These are phyloP conservation scores for Palythoa grandiflora DNA, from an alignment of 92 coral and sea anemone species.

Conservation along the genomic window DNA sequence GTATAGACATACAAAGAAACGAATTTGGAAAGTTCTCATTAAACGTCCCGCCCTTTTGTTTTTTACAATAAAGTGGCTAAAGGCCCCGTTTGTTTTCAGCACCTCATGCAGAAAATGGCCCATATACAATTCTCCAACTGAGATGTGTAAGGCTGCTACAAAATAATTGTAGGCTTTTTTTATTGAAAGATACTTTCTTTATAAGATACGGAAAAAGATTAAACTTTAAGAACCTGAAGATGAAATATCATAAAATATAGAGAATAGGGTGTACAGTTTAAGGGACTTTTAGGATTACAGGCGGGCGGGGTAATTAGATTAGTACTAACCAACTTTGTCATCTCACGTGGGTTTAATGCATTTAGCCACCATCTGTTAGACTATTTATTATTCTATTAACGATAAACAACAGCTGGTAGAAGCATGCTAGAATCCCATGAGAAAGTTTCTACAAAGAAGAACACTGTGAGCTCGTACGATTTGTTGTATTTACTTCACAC, in stretches of 20 bases:
- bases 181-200: neutral
- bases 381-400: constrained; percentile 99
- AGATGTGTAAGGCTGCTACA: constrained; percentile 43
- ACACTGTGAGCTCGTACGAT: constrained; percentile 85
- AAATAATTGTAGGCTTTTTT: neutral
- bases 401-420: constrained; percentile 99
- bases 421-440: constrained; percentile 99
- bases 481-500: constrained; percentile 76
- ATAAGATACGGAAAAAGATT: constrained; percentile 4
- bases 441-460: constrained; percentile 98
- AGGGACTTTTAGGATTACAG: constrained; percentile 64
- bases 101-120: constrained; percentile 78
- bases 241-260: constrained; percentile 10
- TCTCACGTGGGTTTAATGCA: constrained; percentile 98
- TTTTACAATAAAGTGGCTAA: constrained; percentile 64
- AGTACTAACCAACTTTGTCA: constrained; percentile 88
- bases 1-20: constrained; percentile 62
- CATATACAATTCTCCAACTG: constrained; percentile 41
- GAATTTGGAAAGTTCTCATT: constrained; percentile 57
- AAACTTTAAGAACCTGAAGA: constrained; percentile 13
- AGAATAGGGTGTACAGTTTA: constrained; percentile 63
- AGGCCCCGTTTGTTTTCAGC: constrained; percentile 72
- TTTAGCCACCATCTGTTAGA: constrained; percentile 99
- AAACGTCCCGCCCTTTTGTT: constrained; percentile 77
- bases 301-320: constrained; percentile 94